Percentiles rank a stretch among this genome's conserved stretches.
Conservation (phyloP, 2,797 vertebrate species). For the Gadopsis bispinosus region DNA sequence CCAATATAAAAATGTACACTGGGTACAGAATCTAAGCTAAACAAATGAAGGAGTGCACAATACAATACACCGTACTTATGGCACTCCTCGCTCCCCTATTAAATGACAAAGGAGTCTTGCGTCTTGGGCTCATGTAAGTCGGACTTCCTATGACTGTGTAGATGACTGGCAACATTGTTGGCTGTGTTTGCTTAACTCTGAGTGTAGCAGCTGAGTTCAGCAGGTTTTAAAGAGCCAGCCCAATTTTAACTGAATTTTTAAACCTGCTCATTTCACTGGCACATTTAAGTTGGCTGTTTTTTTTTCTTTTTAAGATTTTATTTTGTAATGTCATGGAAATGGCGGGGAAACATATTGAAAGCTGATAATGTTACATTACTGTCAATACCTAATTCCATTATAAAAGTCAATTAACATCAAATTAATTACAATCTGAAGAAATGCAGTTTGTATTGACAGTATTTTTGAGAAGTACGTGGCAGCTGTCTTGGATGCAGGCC, state of each 20-base stretch:
- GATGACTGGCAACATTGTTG: conserved; percentile 45
- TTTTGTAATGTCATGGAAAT: neutral
- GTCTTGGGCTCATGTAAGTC: conserved; percentile 44
- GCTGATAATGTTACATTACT: neutral
- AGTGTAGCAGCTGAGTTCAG: conserved; percentile 33
- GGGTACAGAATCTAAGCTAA: conserved; percentile 13
- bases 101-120: conserved; percentile 53
- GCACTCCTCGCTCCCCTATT: conserved; percentile 33
- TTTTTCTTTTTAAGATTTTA: neutral
- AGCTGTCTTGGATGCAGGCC: neutral
- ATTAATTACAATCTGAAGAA: neutral
- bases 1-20: conserved; percentile 1
- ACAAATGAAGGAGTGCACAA: conserved; percentile 36
- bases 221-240: conserved; percentile 22
- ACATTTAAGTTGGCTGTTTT: neutral
- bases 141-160: conserved; percentile 52
- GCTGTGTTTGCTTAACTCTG: conserved; percentile 26
- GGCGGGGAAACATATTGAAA: neutral
- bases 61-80: conserved; percentile 21
- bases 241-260: conserved; percentile 6
- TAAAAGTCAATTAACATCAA: neutral
- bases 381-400: neutral
- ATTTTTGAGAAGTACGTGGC: neutral
- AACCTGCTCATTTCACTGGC: neutral
- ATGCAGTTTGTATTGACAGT: neutral